A percentile compares a stretch with the other conserved stretches of the same genome.
phyloP scores from a whole-genome alignment of 2,888 invertebrate genomes.

The Darwinula stevensoni region DNA sequence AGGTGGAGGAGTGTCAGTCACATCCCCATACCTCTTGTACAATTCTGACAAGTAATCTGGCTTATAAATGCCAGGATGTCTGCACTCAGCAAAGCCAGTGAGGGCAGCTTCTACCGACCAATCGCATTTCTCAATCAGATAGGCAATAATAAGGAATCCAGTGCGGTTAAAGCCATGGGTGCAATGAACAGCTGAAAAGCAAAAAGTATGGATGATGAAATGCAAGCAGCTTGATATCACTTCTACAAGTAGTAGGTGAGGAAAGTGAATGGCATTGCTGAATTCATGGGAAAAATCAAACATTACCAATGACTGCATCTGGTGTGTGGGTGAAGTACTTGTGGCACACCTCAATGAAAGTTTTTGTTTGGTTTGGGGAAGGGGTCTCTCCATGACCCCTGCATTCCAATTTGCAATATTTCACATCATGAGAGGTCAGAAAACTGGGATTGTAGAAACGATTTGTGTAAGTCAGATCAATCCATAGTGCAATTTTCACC shows the following conservation, averaged over 20 bases:
- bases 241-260: too few species aligned
- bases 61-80: constrained; percentile 92
- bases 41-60: constrained; percentile 15
- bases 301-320: too few species aligned
- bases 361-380: constrained; percentile 41
- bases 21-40: neutral
- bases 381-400: constrained; percentile 81
- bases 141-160: constrained; percentile 75
- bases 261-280: too few species aligned
- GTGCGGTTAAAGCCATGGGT: constrained; percentile 97
- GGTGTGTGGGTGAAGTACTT: constrained; percentile 47
- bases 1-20: constrained; percentile 25
- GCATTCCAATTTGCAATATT: constrained; percentile 65
- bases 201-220: constrained; percentile 45
- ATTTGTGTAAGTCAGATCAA: constrained; percentile 81
- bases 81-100: constrained; percentile 34
- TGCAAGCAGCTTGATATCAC: too few species aligned
- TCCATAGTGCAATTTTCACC: constrained; percentile 89
- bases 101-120: constrained; percentile 60
- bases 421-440: constrained; percentile 36
- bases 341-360: constrained; percentile 51
- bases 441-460: constrained; percentile 65
- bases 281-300: too few species aligned
- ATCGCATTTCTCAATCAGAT: constrained; percentile 52
- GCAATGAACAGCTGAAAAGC: constrained; percentile 58